Conservation (phyloP, 1,140 invertebrate genomes). For the Sweltsa coloradensis region DNA sequence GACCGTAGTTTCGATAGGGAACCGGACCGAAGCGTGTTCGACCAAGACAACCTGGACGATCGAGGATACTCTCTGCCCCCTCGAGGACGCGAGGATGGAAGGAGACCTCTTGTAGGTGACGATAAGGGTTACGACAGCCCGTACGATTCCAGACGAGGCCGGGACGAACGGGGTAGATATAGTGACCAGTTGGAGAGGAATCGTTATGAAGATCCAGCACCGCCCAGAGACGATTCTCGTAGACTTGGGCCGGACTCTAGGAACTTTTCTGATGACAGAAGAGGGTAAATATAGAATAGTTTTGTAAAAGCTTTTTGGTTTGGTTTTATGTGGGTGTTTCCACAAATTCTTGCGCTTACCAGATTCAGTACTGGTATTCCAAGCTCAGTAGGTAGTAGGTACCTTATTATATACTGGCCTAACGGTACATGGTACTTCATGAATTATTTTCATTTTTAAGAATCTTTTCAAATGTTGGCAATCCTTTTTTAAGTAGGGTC, state of each 20-base stretch:
- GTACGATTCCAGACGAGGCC: constrained; percentile 26
- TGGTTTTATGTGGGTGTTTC: too few relatives aligned
- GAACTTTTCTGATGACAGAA: constrained; percentile 8
- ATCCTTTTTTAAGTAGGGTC: too few relatives aligned
- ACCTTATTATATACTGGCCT: too few relatives aligned
- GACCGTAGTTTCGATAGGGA: constrained; percentile 3
- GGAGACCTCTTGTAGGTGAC: constrained; percentile 24
- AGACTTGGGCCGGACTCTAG: constrained; percentile 9
- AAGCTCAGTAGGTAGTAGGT: too few relatives aligned
- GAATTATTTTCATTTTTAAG: too few relatives aligned
- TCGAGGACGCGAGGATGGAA: constrained; percentile 26
- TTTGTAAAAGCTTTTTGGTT: too few relatives aligned
- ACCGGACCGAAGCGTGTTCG: not conserved
- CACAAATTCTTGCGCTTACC: too few relatives aligned
- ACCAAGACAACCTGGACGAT: constrained; percentile 6
- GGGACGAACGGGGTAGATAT: constrained; percentile 10
- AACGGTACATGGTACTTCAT: too few relatives aligned
- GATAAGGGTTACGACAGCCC: constrained; percentile 28
- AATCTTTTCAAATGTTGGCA: too few relatives aligned
- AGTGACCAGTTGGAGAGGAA: constrained; percentile 5
- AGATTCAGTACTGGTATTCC: too few relatives aligned
- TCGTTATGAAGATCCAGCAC: constrained; percentile 9
- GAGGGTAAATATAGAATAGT: too few relatives aligned
- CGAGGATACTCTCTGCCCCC: constrained; percentile 5
- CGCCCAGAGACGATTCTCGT: constrained; percentile 7